These are phyloP conservation scores for Dermatemys mawii DNA, from an alignment of 2,113 vertebrate genomes.

Conservation along the genomic window DNA sequence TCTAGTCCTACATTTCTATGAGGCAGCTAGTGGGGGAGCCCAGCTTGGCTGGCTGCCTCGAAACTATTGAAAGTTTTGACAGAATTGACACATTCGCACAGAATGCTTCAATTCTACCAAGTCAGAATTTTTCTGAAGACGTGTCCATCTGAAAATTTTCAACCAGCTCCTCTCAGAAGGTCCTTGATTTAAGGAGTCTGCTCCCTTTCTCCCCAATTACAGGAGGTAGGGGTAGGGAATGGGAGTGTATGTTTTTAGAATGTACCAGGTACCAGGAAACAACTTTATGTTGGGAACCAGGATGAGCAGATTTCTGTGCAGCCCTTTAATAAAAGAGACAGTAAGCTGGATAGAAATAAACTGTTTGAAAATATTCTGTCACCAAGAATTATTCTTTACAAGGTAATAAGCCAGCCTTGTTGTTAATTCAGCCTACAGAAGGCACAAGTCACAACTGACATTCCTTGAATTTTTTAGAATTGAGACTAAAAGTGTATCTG, in stretches of 20 bases:
- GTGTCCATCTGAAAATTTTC: too few species aligned
- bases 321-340: slow-evolving; percentile 38
- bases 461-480: neutral
- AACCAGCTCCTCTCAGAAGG: neutral
- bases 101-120: too few species aligned
- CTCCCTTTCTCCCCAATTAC: neutral
- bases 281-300: neutral
- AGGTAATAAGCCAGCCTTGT: slow-evolving; percentile 1
- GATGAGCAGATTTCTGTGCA: neutral
- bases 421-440: slow-evolving; percentile 28
- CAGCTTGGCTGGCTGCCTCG: too few species aligned
- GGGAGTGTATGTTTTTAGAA: neutral
- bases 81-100: too few species aligned
- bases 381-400: slow-evolving; percentile 21
- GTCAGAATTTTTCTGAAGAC: too few species aligned
- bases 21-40: too few species aligned
- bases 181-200: neutral
- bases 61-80: too few species aligned
- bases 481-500: neutral
- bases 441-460: slow-evolving; percentile 39
- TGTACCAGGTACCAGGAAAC: neutral
- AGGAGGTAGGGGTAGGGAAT: neutral
- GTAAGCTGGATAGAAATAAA: slow-evolving; percentile 30
- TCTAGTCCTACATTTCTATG: too few species aligned
- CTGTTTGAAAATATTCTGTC: slow-evolving; percentile 57